Evolutionary conservation across 1,140 invertebrate species (phyloP), one percentile per base, ranked within the genome.

Genomic region (Drosophila nigromelanica): DNA sequence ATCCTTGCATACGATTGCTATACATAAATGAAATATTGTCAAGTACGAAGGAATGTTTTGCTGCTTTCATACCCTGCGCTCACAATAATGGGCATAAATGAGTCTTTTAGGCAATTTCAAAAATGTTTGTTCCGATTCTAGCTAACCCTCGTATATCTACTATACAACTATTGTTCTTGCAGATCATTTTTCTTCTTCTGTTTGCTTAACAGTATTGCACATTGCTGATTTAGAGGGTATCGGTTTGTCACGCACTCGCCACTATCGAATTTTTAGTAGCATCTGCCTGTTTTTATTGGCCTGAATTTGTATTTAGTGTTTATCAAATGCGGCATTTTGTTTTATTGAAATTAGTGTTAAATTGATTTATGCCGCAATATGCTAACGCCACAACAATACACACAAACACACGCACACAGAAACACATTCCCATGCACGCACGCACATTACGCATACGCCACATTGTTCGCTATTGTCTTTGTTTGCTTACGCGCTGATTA

Each of bases 291-390:
- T 21, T 51, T 58, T 39, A 47, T 67, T 59, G 10, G 5, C 6
- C 15, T 15, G 10, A 8, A 69, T 52, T 63, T 69, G 45, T 63
- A 52, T 70, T 78, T 48, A 18, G 59, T 45, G 35, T 59, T 75
- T 60, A 76, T 70, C 63, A 40, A 67, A 35, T 72, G 33, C 14
- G 30, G 21, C 63, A 50, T 60, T 87, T 76, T 58, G 64, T 59
- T 79, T 72, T 83, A 89, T 83, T 77, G 79, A 87, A 87, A 89
- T 80, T 82, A 79, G 79, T 61, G 76, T 78, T 69, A 77, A 89
- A 89, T 89, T 89, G 83, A 80, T 89, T 89, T 83, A 89, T 80
- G 59, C 55, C 69, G 70, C 79, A 89, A 80, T 87, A 79, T 79
- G 78, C 81, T 86, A 68, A 55, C 30, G 61, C 64, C 64, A 55